phyloP scores from a whole-genome alignment of 2,113 vertebrate genomes.

The Tychaedon coryphoeus region DNA sequence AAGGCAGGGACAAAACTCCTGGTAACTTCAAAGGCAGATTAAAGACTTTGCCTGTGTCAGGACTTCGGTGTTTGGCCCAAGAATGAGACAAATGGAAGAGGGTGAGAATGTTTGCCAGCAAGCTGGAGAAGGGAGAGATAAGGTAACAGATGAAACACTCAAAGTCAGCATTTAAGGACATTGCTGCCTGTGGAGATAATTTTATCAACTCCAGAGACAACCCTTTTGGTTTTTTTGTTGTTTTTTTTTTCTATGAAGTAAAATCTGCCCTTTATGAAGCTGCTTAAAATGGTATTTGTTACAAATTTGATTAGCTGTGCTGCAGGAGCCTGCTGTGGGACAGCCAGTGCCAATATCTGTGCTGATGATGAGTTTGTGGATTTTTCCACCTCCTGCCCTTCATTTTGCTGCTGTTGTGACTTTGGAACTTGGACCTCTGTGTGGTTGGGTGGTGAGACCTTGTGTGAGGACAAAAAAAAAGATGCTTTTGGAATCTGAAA shows the following conservation, averaged over 20 bases:
- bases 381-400: neutral
- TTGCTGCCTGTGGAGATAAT: constrained; percentile 39
- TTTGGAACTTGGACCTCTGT: neutral
- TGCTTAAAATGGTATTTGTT: neutral
- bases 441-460: neutral
- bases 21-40: constrained; percentile 21
- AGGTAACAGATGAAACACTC: constrained; percentile 26
- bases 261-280: neutral
- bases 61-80: neutral
- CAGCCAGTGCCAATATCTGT: neutral
- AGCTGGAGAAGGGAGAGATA: constrained; percentile 21
- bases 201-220: constrained; percentile 5
- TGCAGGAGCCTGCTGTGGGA: neutral
- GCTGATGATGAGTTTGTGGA: neutral
- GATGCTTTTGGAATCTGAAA: neutral
- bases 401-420: neutral
- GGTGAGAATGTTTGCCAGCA: neutral
- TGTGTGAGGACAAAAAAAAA: neutral
- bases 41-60: constrained; percentile 41
- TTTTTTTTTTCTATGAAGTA: neutral
- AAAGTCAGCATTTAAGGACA: constrained; percentile 41
- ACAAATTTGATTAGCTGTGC: neutral
- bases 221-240: neutral
- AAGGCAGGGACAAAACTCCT: neutral
- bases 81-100: constrained; percentile 28